Conservation (phyloP, 1,140 invertebrate genomes). For the Drosophila triauraria region DNA sequence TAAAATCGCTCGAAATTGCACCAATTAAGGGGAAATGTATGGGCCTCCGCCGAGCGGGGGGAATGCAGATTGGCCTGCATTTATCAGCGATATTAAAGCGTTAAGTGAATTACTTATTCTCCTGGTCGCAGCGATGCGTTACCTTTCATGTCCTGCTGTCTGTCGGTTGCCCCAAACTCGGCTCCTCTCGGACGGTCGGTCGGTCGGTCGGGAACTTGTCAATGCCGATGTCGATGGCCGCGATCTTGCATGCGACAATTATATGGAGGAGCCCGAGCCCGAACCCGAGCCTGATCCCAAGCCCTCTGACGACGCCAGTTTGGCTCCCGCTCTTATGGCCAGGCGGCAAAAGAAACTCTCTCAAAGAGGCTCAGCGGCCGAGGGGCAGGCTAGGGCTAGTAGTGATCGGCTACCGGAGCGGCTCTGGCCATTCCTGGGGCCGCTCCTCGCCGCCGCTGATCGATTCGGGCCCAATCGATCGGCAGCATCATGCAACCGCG, state of each 20-base stretch:
- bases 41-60: neutral
- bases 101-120: conserved; percentile 84
- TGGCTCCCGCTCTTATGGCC: conserved; percentile 69
- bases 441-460: conserved; percentile 67
- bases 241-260: conserved; percentile 82
- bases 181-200: conserved; percentile 5
- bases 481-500: conserved; percentile 84
- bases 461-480: conserved; percentile 80
- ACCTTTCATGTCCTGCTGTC: conserved; percentile 74
- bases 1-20: conserved; percentile 81
- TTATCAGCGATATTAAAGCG: conserved; percentile 85
- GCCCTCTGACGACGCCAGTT: conserved; percentile 64
- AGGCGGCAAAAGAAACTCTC: conserved; percentile 33
- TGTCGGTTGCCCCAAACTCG: conserved; percentile 14
- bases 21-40: conserved; percentile 77
- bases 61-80: conserved; percentile 61
- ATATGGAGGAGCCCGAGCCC: conserved; percentile 45
- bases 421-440: conserved; percentile 55
- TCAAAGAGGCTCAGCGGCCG: conserved; percentile 10
- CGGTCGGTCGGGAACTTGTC: conserved; percentile 22
- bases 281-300: neutral
- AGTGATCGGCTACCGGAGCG: conserved; percentile 56
- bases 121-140: conserved; percentile 68
- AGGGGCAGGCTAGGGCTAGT: conserved; percentile 18
- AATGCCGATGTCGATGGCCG: conserved; percentile 62